Percentiles rank a stretch among this genome's conserved stretches.
phyloP scores from a whole-genome alignment of 2,113 vertebrate genomes.

The Eudyptes chrysolophus region DNA sequence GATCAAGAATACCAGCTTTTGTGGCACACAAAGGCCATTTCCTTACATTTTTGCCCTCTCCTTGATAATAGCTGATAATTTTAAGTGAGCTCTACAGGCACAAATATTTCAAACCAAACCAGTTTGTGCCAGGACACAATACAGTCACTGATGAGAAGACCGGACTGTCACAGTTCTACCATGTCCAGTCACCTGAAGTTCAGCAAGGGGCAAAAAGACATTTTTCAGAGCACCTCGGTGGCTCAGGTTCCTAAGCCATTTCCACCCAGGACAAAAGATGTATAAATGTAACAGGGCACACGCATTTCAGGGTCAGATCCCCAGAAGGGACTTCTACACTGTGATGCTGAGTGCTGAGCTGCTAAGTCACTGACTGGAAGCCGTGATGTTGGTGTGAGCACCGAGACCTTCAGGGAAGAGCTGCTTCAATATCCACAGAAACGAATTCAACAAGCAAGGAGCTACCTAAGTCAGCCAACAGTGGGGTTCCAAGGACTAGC shows the following conservation, averaged over 20 bases:
- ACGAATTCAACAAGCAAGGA: accelerated
- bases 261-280: background rate
- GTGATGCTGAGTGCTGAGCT: background rate
- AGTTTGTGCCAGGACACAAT: background rate
- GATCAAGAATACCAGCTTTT: background rate
- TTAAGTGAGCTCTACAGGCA: background rate
- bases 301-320: background rate
- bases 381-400: background rate
- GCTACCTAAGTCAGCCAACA: background rate
- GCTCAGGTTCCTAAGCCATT: background rate
- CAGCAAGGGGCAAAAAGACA: background rate
- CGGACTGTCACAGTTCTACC: background rate
- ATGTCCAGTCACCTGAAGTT: background rate
- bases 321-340: background rate
- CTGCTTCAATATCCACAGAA: background rate
- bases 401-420: background rate
- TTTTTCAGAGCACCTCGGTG: background rate
- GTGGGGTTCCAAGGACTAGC: background rate
- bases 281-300: background rate
- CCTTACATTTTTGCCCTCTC: background rate
- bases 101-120: background rate
- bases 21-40: background rate
- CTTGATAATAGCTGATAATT: background rate
- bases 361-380: background rate
- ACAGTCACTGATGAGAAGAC: background rate